These are phyloP conservation scores for Ramazzottius varieornatus DNA, from an alignment of 2,888 invertebrate species.

Conservation along the genomic window DNA sequence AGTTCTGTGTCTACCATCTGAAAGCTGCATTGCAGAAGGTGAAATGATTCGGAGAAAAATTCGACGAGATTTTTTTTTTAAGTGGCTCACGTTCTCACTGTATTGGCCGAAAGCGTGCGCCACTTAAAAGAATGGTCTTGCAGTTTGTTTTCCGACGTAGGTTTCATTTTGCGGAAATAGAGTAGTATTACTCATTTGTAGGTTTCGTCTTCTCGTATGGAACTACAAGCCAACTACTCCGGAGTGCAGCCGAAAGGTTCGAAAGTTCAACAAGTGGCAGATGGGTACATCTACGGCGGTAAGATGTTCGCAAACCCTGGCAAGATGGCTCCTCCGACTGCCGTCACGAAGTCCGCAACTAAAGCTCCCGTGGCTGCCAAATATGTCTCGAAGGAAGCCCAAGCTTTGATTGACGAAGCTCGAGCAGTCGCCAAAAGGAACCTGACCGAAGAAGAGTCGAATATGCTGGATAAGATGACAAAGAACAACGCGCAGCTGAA, in stretches of 20 bases:
- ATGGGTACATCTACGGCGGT: neutral
- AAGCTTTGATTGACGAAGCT: neutral
- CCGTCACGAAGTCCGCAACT: neutral
- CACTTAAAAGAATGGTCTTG: too few relatives aligned
- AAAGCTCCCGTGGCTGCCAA: neutral
- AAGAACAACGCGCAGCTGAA: neutral
- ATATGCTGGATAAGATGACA: neutral
- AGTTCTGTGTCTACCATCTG: neutral
- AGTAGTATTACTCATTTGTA: too few relatives aligned
- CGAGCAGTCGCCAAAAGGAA: neutral
- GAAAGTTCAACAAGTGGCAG: neutral
- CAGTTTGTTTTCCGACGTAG: too few relatives aligned
- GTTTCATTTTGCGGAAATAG: too few relatives aligned
- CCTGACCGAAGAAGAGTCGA: neutral
- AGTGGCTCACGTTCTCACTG: too few relatives aligned
- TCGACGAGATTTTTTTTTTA: too few relatives aligned
- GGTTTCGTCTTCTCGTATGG: neutral
- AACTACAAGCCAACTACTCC: conserved; percentile 1
- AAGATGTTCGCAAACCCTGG: neutral
- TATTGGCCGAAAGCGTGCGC: too few relatives aligned
- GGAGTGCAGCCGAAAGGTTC: neutral
- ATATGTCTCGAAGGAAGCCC: neutral
- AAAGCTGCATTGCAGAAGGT: neutral
- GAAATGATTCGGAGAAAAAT: too few relatives aligned
- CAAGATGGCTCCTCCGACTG: neutral